phyloP scores from a whole-genome alignment of 2,888 invertebrate species.

The Coecobrya sp. region DNA sequence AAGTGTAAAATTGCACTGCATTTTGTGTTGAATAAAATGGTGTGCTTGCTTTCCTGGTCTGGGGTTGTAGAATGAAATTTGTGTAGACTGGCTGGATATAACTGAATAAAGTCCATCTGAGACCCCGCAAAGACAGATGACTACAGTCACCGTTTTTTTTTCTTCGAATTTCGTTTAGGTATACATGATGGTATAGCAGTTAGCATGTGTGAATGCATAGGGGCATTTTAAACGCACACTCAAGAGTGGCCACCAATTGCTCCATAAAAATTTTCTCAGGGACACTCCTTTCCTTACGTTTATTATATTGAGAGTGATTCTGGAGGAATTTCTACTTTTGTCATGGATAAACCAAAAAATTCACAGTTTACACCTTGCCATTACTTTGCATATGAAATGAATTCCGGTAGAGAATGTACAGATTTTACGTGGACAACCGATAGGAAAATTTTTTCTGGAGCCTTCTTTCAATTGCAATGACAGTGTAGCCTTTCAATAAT shows the following conservation, averaged over 20 bases:
- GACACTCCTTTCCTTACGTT: neutral
- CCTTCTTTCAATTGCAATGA: too few species aligned
- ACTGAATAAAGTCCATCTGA: conserved; percentile 30
- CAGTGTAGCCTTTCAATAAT: too few species aligned
- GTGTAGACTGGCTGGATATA: neutral
- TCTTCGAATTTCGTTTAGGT: too few species aligned
- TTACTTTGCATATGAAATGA: conserved; percentile 41
- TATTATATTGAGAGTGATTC: neutral
- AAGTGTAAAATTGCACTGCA: conserved; percentile 46
- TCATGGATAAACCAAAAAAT: neutral
- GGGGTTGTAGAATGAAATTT: neutral
- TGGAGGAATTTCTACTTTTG: neutral
- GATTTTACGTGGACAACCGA: neutral
- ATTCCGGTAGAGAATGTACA: neutral
- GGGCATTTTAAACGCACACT: too few species aligned
- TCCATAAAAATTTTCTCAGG: conserved; percentile 14
- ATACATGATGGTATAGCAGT: neutral
- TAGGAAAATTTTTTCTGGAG: neutral
- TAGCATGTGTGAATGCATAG: neutral
- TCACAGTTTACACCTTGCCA: neutral
- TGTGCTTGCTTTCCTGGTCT: neutral
- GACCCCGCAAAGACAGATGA: conserved; percentile 38
- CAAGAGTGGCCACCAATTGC: conserved; percentile 14
- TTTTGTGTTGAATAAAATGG: conserved; percentile 46
- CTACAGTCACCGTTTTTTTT: neutral